Base-by-base conservation (phyloP, 2,888 invertebrate species). In the Tinea pellionella region DNA sequence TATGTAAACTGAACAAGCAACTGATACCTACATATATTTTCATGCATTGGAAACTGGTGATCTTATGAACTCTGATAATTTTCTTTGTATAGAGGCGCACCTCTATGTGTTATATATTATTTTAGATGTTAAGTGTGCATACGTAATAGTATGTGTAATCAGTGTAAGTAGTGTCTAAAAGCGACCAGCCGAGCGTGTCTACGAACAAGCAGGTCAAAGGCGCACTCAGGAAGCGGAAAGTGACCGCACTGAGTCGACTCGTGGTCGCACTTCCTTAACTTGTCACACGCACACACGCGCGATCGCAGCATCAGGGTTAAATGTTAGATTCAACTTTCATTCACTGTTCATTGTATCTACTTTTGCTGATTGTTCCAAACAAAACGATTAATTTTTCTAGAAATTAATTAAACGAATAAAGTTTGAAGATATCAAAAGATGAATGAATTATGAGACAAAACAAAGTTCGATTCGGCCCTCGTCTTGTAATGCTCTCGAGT, bases 171-270 rank as follows among this genome's bases (percentile, higher is more conserved):
- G 47, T 53, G 47, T 53, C 53, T 53, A 24, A 53, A 53, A 53
- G 53, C 24, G n/a, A 24, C 2, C 53, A n/a, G 4, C 24, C 9
- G 24, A 24, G 24, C 53, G 53, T 16, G 47, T 6, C 53, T 1
- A 18, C 24, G 2, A 18, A 53, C 53, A 53, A 53, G 53, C 53
- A 53, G 53, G 53, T 53, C 53, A 53, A 24, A 53, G 53, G 19
- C 53, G 47, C 47, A 47, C 47, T 47, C 47, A 47, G 47, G 47
- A 16, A 24, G 53, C 19, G 24, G 53, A n/a, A 18, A 24, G 53
- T 53, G 53, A n/a, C 53, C 53, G 53, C 53, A 24, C 47, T 47
- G 9, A 47, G 47, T 8, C 47, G 47, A n/a, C 37, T 15, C 47
- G 47, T n/a, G 41, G 41, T 37, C 37, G 47, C 47, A 47, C 47